Percentiles rank a stretch among this genome's conserved stretches.
Conservation (phyloP, 2,113 vertebrate genomes). For the Trogon melanurus region DNA sequence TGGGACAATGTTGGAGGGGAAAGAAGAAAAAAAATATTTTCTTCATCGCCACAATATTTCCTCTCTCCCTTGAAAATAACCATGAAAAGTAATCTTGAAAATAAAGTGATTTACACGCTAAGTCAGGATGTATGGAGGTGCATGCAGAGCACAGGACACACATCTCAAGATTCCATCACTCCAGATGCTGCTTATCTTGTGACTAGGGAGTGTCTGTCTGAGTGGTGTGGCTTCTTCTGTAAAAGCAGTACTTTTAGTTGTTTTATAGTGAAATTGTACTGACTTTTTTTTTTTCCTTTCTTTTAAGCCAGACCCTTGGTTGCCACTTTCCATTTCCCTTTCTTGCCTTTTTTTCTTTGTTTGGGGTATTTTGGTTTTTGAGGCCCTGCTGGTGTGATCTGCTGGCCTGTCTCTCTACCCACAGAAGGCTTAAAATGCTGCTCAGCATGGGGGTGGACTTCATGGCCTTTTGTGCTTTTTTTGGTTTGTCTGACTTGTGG, state of each 20-base stretch:
- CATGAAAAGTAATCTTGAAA: background rate
- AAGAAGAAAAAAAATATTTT: background rate
- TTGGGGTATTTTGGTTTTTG: background rate
- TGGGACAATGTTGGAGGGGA: background rate
- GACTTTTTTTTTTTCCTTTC: background rate
- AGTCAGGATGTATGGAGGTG: rapidly evolving
- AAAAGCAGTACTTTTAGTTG: background rate
- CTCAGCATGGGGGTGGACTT: background rate
- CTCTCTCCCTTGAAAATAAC: background rate
- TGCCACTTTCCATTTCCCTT: background rate
- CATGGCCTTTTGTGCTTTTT: background rate
- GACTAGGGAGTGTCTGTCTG: background rate
- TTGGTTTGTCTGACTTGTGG: background rate
- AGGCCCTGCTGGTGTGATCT: background rate
- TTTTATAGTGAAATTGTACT: background rate
- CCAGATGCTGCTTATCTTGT: background rate
- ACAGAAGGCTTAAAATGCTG: background rate
- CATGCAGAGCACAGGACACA: background rate
- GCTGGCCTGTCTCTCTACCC: background rate
- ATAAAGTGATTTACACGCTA: background rate
- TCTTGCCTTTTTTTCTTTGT: background rate
- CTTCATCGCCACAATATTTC: background rate
- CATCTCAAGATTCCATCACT: background rate
- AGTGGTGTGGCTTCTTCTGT: background rate
- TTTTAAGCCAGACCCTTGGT: background rate